Evolutionary conservation across 1,140 invertebrate species (phyloP).

Genomic region (Caenorhabditis tropicalis): DNA sequence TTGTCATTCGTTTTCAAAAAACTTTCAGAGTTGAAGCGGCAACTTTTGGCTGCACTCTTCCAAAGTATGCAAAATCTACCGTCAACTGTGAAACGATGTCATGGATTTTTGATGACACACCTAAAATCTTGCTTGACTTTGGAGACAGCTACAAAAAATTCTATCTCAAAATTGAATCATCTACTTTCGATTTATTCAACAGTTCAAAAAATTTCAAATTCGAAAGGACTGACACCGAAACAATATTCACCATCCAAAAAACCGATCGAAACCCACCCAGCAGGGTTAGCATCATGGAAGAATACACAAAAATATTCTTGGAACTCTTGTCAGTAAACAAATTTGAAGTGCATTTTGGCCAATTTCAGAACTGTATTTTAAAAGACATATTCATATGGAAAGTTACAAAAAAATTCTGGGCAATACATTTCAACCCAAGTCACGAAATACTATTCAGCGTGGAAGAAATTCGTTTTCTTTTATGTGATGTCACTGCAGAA

Average conservation of each 20-base stretch:
- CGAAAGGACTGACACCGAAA: background rate
- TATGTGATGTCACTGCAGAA: background rate
- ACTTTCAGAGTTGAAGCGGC: background rate
- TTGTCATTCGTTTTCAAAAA: background rate
- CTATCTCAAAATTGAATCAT: background rate
- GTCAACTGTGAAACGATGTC: background rate
- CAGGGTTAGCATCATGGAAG: background rate
- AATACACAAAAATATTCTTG: background rate
- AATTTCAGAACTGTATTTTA: background rate
- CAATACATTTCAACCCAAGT: background rate
- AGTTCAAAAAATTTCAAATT: background rate
- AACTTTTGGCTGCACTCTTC: background rate
- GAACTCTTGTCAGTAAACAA: background rate
- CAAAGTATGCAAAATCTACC: background rate
- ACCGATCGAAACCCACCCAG: background rate
- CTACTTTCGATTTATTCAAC: background rate
- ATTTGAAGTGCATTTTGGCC: background rate
- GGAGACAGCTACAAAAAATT: background rate
- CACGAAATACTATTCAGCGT: background rate
- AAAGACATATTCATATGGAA: background rate
- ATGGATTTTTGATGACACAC: background rate
- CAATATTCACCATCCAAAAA: background rate
- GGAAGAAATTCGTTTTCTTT: background rate
- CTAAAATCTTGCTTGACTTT: background rate
- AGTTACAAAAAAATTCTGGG: background rate